Base-by-base conservation (phyloP, 2,113 vertebrate species). In the Thymallus thymallus region DNA sequence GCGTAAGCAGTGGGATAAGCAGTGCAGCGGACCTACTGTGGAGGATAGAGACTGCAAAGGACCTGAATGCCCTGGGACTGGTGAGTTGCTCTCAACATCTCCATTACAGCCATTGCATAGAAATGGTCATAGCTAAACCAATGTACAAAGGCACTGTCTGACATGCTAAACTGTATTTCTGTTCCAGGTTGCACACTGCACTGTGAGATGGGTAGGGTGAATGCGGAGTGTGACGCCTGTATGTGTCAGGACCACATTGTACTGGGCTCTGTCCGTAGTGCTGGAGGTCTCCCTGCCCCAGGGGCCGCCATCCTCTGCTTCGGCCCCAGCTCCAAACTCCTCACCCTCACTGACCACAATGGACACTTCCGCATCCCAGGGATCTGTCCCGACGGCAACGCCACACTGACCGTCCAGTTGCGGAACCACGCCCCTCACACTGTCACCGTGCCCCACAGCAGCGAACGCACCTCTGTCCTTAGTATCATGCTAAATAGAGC, bases 351-450 rank as follows among this genome's bases (percentile, higher is more conserved):
- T 0, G 94, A 98, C 83, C 90, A 92, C 72, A 92, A 90, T 0
- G 98, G 98, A 30, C 94, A 90, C 77, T 99, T 99, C 80, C 93
- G 88, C 41, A 86, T 98, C 70, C 94, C 95, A 0, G 96, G 96
- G 23, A 45, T 98, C 78, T 99, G 98, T 61, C 95, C 96, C 0
- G 95, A 99, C 46, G 95, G 95, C 73, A 96, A 94, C 85, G 95
- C 89, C 73, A 90, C 84, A 0, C 84, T 99, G 81, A 94, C 93
- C 58, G 81, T 99, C 75, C 93, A 85, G 65, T 93, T 97, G 80
- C 81, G 92, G 80, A 95, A 95, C 69, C 98, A 98, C 0, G 81
- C 84, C 0, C 85, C 93, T 0, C 86, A 88, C 0, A 81, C 74
- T 0, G 78, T 94, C 68, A 89, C 84, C 0, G 87, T 97, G 82